Evolutionary conservation across 2,888 invertebrate genomes (phyloP).

Genomic region (Zonitis immaculata): DNA sequence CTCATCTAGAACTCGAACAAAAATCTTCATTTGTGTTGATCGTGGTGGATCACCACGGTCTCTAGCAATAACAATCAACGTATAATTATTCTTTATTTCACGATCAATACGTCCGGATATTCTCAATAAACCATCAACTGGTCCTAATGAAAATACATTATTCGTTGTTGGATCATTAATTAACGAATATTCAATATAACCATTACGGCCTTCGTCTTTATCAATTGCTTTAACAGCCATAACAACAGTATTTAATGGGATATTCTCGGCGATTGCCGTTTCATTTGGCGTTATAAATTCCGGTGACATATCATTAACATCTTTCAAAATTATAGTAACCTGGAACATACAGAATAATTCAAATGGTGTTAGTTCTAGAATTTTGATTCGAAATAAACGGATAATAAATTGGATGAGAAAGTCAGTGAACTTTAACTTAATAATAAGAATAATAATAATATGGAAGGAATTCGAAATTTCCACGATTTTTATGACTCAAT

Average conservation of each 20-base stretch:
- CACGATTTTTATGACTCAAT: conserved; percentile 8
- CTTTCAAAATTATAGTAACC: conserved; percentile 83
- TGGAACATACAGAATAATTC: conserved; percentile 52
- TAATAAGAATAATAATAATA: conserved; percentile 8
- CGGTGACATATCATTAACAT: conserved; percentile 90
- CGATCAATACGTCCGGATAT: conserved; percentile 85
- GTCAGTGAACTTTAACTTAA: background rate
- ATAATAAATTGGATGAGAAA: no score
- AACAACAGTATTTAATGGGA: conserved; percentile 78
- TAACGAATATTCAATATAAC: conserved; percentile 78
- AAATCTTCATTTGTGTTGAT: conserved; percentile 63
- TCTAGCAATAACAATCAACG: conserved; percentile 72
- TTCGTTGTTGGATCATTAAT: conserved; percentile 61
- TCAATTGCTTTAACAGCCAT: conserved; percentile 87
- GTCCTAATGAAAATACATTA: conserved; percentile 73
- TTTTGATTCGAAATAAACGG: no score
- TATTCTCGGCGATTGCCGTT: conserved; percentile 78
- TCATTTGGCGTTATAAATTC: conserved; percentile 76
- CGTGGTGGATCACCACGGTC: conserved; percentile 84
- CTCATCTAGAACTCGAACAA: conserved; percentile 75
- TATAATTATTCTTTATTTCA: conserved; percentile 71
- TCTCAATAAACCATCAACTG: conserved; percentile 80
- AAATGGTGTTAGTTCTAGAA: background rate
- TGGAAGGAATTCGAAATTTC: no score
- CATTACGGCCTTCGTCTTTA: conserved; percentile 86